Percentiles rank a stretch among this genome's conserved stretches.
phyloP scores from a whole-genome alignment of 2,797 vertebrate genomes.

The Chiloscyllium punctatum region DNA sequence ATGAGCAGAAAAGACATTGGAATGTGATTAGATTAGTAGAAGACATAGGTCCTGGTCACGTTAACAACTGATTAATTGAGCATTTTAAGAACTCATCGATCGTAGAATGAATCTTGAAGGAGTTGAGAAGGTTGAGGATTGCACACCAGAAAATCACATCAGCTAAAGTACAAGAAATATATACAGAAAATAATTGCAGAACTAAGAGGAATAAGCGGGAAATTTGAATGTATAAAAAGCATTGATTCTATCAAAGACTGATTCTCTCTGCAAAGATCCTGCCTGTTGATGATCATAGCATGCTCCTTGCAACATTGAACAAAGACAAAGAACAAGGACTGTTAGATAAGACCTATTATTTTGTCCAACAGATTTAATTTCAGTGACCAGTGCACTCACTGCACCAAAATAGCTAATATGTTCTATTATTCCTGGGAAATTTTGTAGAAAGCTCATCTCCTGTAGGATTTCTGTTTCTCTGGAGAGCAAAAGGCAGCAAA shows the following conservation, averaged over 20 bases:
- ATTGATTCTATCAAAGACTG: neutral
- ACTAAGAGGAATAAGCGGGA: neutral
- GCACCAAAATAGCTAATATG: neutral
- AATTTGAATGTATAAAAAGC: neutral
- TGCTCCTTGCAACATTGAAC: neutral
- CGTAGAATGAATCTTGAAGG: neutral
- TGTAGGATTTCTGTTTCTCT: neutral
- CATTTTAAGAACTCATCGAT: neutral
- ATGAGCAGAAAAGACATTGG: neutral
- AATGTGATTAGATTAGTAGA: neutral
- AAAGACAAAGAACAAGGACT: neutral
- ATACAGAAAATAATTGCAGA: no score
- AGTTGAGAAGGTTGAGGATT: neutral
- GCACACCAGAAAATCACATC: neutral
- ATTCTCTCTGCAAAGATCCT: neutral
- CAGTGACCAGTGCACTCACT: neutral
- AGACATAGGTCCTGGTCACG: neutral
- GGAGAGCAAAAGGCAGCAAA: neutral
- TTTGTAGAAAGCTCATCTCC: neutral
- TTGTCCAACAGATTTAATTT: neutral
- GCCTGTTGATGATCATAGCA: neutral
- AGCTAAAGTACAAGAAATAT: neutral
- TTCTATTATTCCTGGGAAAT: neutral
- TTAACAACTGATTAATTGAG: neutral
- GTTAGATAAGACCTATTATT: neutral